Base-by-base conservation (phyloP, 1,140 invertebrate genomes). In the Microplitis mediator region DNA sequence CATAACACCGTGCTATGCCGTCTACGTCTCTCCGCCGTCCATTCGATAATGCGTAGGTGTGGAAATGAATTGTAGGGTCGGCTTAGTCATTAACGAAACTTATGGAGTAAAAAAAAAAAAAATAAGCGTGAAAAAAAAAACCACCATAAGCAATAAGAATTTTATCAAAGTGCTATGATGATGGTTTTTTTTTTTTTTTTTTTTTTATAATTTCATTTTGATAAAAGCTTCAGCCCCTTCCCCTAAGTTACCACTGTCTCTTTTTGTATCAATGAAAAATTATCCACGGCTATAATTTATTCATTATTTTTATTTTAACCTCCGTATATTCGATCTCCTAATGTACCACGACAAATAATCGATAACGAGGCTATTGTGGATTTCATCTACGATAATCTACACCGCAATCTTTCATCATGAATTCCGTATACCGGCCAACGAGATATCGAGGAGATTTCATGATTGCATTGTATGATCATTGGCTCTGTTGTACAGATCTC, bases 31-130 rank as follows among this genome's bases (percentile, higher is more conserved):
- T 54, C 4, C 52, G 13, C 6, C 13, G 11, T 54, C 13, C 66
- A 31, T 67, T 77, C 72, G 76, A 78, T 82, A 81, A 81, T 81
- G 76, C 80, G 78, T 79, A 82, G 82, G 79, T 81, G 81, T 84
- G 77, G 82, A 84, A 84, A 82, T 81, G 80, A 82, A 77, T 82
- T 79, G 80, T 82, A 78, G 78, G 75, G 78, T 75, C 71, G 76
- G 36, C 76, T 73, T 79, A 77, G 80, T 80, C 39, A 45, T 45
- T 9, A 80, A 78, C 76, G 71, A 78, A 80, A 79, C 60, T 35
- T 76, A 76, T 74, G 75, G 80, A 80, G 76, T 4, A 39, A 32
- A 32, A 51, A 16, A 35, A 39, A 14, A 11, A 39, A 36, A 36
- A 35, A 39, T 23, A 64, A 36, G 23, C 23, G 76, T 79, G 9